Evolutionary conservation across 2,113 vertebrate species (phyloP).

Genomic region (Galeopterus variegatus): DNA sequence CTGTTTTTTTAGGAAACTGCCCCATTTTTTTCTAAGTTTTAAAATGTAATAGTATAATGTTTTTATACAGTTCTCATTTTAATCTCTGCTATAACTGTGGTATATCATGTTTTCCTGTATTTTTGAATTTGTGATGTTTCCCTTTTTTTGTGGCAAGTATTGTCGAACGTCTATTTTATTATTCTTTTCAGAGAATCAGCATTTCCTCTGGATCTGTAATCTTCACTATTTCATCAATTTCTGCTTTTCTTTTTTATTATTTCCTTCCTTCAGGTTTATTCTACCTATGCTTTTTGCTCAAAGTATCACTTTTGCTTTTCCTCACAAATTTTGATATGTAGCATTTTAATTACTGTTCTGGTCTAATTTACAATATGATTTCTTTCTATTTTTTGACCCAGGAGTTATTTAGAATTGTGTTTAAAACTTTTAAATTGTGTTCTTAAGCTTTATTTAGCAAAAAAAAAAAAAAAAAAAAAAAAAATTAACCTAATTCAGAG

Average conservation of each 20-base stretch:
- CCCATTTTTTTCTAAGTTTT: not conserved
- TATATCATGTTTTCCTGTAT: not conserved
- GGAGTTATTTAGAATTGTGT: slow-evolving; percentile 7
- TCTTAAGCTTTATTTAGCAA: not conserved
- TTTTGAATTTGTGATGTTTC: not conserved
- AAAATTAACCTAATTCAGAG: not conserved
- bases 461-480: slow-evolving; percentile 4
- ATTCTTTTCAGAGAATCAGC: not conserved
- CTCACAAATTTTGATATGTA: not conserved
- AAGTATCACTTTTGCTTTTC: not conserved
- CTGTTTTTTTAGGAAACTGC: not conserved
- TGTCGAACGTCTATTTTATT: not conserved
- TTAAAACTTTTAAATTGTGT: not conserved
- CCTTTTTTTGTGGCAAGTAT: not conserved
- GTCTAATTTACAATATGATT: not conserved
- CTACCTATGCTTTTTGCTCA: not conserved
- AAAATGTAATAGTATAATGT: not conserved
- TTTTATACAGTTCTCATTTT: not conserved
- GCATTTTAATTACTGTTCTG: not conserved
- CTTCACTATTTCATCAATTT: not conserved
- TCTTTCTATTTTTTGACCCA: not conserved
- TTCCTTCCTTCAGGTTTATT: not conserved
- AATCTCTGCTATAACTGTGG: not conserved
- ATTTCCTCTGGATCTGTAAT: not conserved
- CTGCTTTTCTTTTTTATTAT: not conserved